Percentiles rank a stretch among this genome's conserved stretches.
These are phyloP conservation scores for Ferrisia virgata DNA, from an alignment of 2,888 invertebrate species.

Conservation along the genomic window DNA sequence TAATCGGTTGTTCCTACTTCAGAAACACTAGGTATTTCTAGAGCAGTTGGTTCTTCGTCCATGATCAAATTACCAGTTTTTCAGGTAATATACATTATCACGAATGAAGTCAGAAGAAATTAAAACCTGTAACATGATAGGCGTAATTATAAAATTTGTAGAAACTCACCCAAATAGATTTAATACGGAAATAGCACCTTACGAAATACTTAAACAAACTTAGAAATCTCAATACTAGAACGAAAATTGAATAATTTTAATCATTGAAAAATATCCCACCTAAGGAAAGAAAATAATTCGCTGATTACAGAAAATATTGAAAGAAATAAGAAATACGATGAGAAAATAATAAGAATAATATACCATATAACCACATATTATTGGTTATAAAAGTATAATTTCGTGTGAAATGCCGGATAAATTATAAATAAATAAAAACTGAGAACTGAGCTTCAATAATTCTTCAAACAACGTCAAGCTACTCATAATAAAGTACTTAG, in stretches of 20 bases:
- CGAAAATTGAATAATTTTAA: not conserved
- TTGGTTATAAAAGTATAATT: not conserved
- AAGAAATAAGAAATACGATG: not conserved
- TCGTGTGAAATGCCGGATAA: not conserved
- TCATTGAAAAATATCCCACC: not conserved
- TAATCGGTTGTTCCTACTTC: not conserved
- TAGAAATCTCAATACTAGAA: not conserved
- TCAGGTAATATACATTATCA: not conserved
- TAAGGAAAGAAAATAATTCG: not conserved
- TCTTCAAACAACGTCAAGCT: not conserved
- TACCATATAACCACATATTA: not conserved
- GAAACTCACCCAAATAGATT: not conserved
- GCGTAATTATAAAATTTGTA: not conserved
- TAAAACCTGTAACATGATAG: not conserved
- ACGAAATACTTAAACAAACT: not conserved
- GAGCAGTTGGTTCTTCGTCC: not conserved
- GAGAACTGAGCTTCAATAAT: not conserved
- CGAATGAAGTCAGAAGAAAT: not conserved
- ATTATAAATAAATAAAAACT: not conserved
- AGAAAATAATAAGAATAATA: not conserved
- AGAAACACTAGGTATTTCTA: conserved; percentile 15
- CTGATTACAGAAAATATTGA: not conserved
- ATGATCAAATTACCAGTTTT: not conserved
- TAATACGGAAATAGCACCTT: not conserved
- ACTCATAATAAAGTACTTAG: not conserved